A percentile compares a stretch with the other conserved stretches of the same genome.
phyloP scores from a whole-genome alignment of 2,113 vertebrate species.

The Chunga burmeisteri region DNA sequence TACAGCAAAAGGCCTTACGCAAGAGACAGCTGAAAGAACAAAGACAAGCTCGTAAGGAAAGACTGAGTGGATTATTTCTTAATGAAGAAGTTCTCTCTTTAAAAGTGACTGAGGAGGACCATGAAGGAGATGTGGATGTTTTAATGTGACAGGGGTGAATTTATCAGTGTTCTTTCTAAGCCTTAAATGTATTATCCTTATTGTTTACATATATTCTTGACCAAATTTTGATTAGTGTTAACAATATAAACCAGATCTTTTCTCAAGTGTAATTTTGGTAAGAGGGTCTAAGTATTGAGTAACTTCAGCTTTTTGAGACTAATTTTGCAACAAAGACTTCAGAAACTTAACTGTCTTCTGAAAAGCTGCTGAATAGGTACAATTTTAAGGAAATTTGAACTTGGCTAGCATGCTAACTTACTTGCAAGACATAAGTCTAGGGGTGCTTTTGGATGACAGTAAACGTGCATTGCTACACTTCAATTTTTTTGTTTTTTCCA shows the following conservation, averaged over 20 bases:
- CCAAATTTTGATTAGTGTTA: slow-evolving; percentile 73
- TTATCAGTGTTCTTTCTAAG: slow-evolving; percentile 86
- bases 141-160: slow-evolving; percentile 92
- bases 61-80: slow-evolving; percentile 95
- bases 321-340: slow-evolving; percentile 4
- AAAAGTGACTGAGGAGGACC: slow-evolving; percentile 92
- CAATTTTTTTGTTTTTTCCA: neutral
- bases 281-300: slow-evolving; percentile 16
- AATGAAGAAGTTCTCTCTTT: slow-evolving; percentile 97
- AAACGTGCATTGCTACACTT: slow-evolving; percentile 12
- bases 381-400: neutral
- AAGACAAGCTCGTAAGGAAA: slow-evolving; percentile 95
- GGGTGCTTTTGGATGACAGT: neutral
- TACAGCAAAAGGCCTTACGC: slow-evolving; percentile 96
- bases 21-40: slow-evolving; percentile 98
- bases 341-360: neutral
- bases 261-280: slow-evolving; percentile 5
- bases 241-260: neutral
- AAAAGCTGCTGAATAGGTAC: neutral
- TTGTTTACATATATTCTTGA: slow-evolving; percentile 76
- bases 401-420: neutral
- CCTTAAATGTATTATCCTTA: slow-evolving; percentile 68
- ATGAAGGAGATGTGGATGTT: slow-evolving; percentile 90
- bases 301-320: slow-evolving; percentile 34
- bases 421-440: neutral